Evolutionary conservation across 2,113 vertebrate species (phyloP), one percentile per base, ranked within the genome.

Genomic region (Neoarius graeffei): DNA sequence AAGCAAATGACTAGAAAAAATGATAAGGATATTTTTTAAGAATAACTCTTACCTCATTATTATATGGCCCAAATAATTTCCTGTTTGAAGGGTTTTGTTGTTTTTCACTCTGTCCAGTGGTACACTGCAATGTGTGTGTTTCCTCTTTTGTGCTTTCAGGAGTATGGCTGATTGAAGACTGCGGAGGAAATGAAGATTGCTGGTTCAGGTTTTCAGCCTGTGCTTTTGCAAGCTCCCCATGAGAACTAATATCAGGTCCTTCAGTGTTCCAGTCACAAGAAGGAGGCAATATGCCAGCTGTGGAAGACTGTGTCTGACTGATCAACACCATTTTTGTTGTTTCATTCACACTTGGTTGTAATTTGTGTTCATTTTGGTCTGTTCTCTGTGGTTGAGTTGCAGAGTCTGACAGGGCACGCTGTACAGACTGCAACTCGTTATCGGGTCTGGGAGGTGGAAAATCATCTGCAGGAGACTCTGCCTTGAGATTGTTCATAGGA

Each of bases 51-150:
- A 86, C 85, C 85, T 76, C 59, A 54, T 59, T 79, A 54, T 74
- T 10, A 59, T 50, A 9, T 86, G 85, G 59, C 19, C 85, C 85
- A 86, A 86, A 86, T 48, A 86, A 19, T 86, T 79, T 79, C 9
- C 59, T 30, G 35, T 76, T 48, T 7, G 2, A 14, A 14, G 30
- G 1, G 4, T 5, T 85, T 42, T 79, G 35, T 66, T 86, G 73
- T 79, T 86, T 86, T 54, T 85, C 69, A 59, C 30, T 14, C 25
- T 57, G n/a, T 57, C 27, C 69, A n/a, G n/a, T 59, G 9, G 73
- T 64, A 54, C 30, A 48, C 5, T 86, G 30, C 59, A 86, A 14
- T 27, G 17, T 30, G 1, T 86, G 25, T 23, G 25, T 30, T 66
- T 64, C 23, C 20, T 64, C 74, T 35, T 50, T 79, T 27, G 14